Evolutionary conservation across 2,113 vertebrate genomes (phyloP), one percentile per base, ranked within the genome.

Genomic region (Dipodomys ordii): DNA sequence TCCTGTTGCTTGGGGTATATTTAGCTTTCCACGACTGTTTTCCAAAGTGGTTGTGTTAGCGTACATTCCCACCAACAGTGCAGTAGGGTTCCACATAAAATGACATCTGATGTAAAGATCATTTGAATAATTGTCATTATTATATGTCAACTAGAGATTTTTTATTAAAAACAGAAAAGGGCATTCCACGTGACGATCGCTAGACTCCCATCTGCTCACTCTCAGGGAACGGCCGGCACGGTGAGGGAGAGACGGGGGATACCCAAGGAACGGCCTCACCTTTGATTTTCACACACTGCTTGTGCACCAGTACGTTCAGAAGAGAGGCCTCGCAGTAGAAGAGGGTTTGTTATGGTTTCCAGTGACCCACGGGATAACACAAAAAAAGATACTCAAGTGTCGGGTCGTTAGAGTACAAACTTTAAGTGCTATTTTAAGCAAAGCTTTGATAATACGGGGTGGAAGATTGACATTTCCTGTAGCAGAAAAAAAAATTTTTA

Each of bases 381-480:
- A 11, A 49, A 49, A 87, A 91, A 35, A 90, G 39, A 88, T 71
- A 93, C 10, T 57, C 57, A 72, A 69, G 35, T 78, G 11, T 18
- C 77, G 8, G 46, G 2, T 76, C n/a, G 73, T 93, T 86, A 93
- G 69, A 81, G 20, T 86, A 68, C 30, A 94, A 90, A 46, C 13
- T 72, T 67, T 76, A 86, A 76, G 22, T 78, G 46, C 79, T 92
- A 68, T 86, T 95, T 93, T 95, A 49, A 96, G 62, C 78, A 96
- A 83, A 90, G 22, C 57, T 96, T 93, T 94, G 69, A 82, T 90
- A 96, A 90, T 92, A 32, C 62, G 32, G 80, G 44, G 27, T 27
- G 65, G 30, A 93, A 91, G 20, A 68, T 1, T 69, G 46, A 19
- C 72, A 89, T 57, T 91, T 35, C 44, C 57, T 94, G 3, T 90